Conservation (phyloP, 2,113 vertebrate species). For the Rhabdomys dilectus region DNA sequence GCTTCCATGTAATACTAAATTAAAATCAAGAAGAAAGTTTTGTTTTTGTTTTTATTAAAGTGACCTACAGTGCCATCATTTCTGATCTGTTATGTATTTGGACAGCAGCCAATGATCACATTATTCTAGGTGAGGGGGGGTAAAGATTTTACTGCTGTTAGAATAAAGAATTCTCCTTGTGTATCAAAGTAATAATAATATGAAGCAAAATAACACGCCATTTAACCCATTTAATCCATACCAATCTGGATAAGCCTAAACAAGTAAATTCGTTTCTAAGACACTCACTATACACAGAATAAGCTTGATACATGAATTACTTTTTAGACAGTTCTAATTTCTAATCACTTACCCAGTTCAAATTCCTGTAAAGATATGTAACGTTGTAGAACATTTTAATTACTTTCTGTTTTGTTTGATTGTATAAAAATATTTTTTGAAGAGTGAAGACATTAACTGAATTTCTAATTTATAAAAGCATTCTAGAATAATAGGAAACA, state of each 20-base stretch:
- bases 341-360: slow-evolving; percentile 12
- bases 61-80: not conserved
- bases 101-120: not conserved
- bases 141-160: not conserved
- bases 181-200: not conserved
- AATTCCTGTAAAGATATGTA: not conserved
- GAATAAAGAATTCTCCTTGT: not conserved
- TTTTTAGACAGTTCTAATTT: slow-evolving; percentile 34
- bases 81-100: slow-evolving; percentile 26
- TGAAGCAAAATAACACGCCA: not conserved
- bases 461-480: not conserved
- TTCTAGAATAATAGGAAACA: not conserved
- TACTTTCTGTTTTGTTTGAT: not conserved
- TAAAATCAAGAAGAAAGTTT: not conserved
- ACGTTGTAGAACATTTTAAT: not conserved
- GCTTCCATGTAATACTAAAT: not conserved
- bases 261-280: not conserved
- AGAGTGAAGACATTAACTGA: not conserved
- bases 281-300: not conserved
- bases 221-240: slow-evolving; percentile 25
- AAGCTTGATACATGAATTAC: not conserved
- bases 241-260: not conserved
- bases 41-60: slow-evolving; percentile 9
- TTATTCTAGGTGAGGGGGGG: slow-evolving; percentile 24
- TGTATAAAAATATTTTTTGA: slow-evolving; percentile 32